Evolutionary conservation across 1,140 invertebrate genomes (phyloP).

Genomic region (Bicyclus anynana): DNA sequence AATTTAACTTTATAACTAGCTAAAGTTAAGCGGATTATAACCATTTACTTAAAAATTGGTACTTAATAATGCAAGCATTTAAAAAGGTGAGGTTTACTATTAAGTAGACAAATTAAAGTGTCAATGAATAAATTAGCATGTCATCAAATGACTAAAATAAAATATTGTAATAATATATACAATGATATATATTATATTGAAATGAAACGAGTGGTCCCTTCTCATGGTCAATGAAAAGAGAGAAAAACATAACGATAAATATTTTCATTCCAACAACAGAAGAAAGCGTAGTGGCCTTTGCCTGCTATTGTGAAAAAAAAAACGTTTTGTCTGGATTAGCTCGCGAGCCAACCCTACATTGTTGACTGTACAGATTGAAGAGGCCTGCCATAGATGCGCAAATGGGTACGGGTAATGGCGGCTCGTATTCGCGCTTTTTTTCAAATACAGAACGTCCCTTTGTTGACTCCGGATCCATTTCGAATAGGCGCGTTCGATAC

Average conservation of each 20-base stretch:
- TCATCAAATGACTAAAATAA: too few species aligned
- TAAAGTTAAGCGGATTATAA: too few species aligned
- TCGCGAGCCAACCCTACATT: slow-evolving; percentile 52
- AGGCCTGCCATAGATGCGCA: slow-evolving; percentile 62
- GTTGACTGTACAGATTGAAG: slow-evolving; percentile 69
- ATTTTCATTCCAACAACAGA: background rate
- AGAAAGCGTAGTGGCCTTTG: background rate
- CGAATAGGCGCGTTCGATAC: slow-evolving; percentile 64
- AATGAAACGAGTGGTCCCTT: too few species aligned
- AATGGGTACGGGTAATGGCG: slow-evolving; percentile 68
- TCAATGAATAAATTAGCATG: too few species aligned
- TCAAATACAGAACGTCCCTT: slow-evolving; percentile 67
- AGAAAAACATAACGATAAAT: background rate
- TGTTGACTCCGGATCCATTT: slow-evolving; percentile 66
- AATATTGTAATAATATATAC: too few species aligned
- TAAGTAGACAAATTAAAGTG: too few species aligned
- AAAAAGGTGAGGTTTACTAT: too few species aligned
- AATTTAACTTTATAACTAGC: too few species aligned
- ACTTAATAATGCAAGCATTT: too few species aligned
- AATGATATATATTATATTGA: too few species aligned
- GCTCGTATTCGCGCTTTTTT: slow-evolving; percentile 65
- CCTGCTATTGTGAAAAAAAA: slow-evolving; percentile 1
- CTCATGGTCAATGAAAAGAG: background rate
- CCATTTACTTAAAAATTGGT: too few species aligned
- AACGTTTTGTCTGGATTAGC: slow-evolving; percentile 4